Base-by-base conservation (phyloP, 1,140 invertebrate genomes). In the Potamilus streckersoni region DNA sequence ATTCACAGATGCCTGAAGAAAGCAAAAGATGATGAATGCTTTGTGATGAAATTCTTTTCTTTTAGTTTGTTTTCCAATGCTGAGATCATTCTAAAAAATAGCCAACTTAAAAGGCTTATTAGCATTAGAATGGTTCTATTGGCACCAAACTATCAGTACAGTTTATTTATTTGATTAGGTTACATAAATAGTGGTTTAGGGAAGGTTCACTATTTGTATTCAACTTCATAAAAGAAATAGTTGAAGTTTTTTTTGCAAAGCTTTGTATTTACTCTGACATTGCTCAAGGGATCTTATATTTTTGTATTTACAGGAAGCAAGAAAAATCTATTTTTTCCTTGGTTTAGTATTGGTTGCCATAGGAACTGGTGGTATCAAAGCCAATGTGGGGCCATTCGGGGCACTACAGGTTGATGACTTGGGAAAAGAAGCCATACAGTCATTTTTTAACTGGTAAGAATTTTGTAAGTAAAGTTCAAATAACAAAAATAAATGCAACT, bases 331-430 rank as follows among this genome's bases (percentile, higher is more conserved):
- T 63, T 87, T 84, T 67, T 78, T 86, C 56, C 38, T 73, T 65
- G 82, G 85, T 12, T 74, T 92, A 27, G 79, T 86, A 5, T 82
- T 90, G 56, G 83, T 91, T 76, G 91, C 89, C 17, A 71, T 92
- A 69, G 91, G 90, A 55, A 90, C 89, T 38, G 91, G 91, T 60
- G 89, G 87, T 31, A 88, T 91, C 58, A 90, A 91, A 78, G 89
- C 91, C 5, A 92, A 91, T 81, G 87, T 91, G 49, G 89, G 90
- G 23, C 91, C 91, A 27, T 92, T 91, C 84, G 91, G 91, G 69
- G 91, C 91, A 62, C 89, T 91, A 74, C 91, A 92, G 85, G 83
- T 91, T 0, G 86, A 88, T 64, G 83, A 86, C 69, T 82, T 87
- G 23, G 90, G 90, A 55, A 76, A 85, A 27, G 83, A 88, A 55